Conservation (phyloP, 1,140 invertebrate genomes). For the Drosophila sechellia region DNA sequence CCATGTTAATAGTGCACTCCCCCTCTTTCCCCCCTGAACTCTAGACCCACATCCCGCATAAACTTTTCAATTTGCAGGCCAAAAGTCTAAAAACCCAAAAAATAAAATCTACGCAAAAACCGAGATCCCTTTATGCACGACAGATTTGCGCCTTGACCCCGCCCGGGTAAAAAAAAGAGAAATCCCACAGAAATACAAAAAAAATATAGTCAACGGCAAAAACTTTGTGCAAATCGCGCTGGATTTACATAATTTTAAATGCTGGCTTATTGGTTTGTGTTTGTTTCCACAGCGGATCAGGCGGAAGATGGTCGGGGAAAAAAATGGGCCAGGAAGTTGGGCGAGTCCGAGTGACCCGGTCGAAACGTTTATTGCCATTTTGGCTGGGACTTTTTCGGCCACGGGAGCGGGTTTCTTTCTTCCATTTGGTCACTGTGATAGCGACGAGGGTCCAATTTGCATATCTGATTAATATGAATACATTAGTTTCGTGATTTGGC, state of each 20-base stretch:
- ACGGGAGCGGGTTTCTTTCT: slow-evolving; percentile 12
- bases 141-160: slow-evolving; percentile 73
- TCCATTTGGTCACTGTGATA: slow-evolving; percentile 13
- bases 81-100: slow-evolving; percentile 28
- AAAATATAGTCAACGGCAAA: slow-evolving; percentile 32
- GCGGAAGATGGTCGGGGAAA: slow-evolving; percentile 10
- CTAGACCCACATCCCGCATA: slow-evolving; percentile 8
- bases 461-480: slow-evolving; percentile 84
- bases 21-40: background rate
- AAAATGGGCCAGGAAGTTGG: slow-evolving; percentile 47
- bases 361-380: slow-evolving; percentile 68
- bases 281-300: slow-evolving; percentile 61
- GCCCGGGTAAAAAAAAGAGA: slow-evolving; percentile 5
- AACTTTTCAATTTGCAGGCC: slow-evolving; percentile 74
- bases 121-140: slow-evolving; percentile 59
- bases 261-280: slow-evolving; percentile 75
- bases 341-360: slow-evolving; percentile 57
- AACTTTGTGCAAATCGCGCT: slow-evolving; percentile 75
- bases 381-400: slow-evolving; percentile 36
- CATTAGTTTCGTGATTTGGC: slow-evolving; percentile 76
- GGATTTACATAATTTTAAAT: slow-evolving; percentile 77
- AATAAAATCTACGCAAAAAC: slow-evolving; percentile 33
- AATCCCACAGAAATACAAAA: slow-evolving; percentile 7
- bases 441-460: slow-evolving; percentile 61
- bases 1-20: slow-evolving; percentile 38